Base-by-base conservation (phyloP, 1,140 invertebrate genomes). In the Conus betulinus region DNA sequence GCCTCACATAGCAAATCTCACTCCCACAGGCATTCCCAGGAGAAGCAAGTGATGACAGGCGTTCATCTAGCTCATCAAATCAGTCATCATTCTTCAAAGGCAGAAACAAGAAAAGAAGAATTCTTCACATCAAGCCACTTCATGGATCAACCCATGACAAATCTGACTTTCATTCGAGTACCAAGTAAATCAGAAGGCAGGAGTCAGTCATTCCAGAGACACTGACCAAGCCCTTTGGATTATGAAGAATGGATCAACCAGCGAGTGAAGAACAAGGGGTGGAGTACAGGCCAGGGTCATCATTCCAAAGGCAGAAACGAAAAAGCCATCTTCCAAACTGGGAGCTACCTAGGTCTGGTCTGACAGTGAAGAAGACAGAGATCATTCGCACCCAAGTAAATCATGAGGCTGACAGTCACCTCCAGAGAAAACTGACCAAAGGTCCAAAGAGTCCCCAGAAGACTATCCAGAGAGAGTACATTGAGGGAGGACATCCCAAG, bases 61-160 rank as follows among this genome's bases (percentile, higher is more conserved):
- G 25, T 13, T 78, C 76, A 8, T 7, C 27, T 7, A 8, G 7
- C 11, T 23, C 23, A 7, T n/a, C n/a, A 78, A 39, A 78, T 78
- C 76, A 7, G 89, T 74, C 67, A 78, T 51, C 55, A 74, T 6
- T 76, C 74, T n/a, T n/a, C 20, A 87, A 79, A 25, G 88, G 60
- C 85, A 88, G 74, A 79, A 91, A 63, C 88, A 90, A 63, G 83
- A 89, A 89, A 82, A 63, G 83, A 89, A 89, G 76, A 90, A 27
- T 82, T 84, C 17, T 53, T 53, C 60, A 20, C n/a, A 85, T 11
- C 20, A 60, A 78, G 53, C 71, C n/a, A n/a, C n/a, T n/a, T n/a
- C n/a, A n/a, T n/a, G n/a, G n/a, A n/a, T n/a, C n/a, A n/a, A n/a
- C n/a, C n/a, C n/a, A n/a, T n/a, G n/a, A n/a, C n/a, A n/a, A n/a